Conservation (phyloP, 2,888 invertebrate species). For the Koerneria pararmatus region DNA sequence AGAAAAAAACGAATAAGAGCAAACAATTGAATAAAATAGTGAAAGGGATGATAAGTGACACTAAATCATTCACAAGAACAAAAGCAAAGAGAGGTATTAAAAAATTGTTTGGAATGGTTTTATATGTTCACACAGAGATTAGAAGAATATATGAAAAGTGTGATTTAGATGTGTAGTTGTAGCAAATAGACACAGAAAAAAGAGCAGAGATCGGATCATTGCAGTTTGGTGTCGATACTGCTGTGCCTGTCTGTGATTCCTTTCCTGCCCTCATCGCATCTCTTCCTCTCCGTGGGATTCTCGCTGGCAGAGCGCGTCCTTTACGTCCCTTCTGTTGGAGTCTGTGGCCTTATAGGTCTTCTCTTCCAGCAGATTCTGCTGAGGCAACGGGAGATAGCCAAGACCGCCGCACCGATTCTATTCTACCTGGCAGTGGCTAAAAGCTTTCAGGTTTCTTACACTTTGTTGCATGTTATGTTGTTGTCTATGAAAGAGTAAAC, state of each 20-base stretch:
- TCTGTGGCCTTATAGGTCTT: conserved; percentile 70
- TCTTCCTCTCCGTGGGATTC: conserved; percentile 82
- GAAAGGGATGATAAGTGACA: too few relatives aligned
- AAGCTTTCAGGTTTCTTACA: conserved; percentile 17
- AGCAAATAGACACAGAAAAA: neutral
- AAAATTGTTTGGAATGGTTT: too few relatives aligned
- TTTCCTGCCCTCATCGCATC: conserved; percentile 79
- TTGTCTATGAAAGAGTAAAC: too few relatives aligned
- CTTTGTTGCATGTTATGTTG: too few relatives aligned
- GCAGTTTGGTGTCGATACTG: conserved; percentile 63
- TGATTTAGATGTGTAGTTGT: too few relatives aligned
- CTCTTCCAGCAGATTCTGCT: neutral
- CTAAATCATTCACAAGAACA: too few relatives aligned
- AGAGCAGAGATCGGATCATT: neutral
- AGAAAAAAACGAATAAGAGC: too few relatives aligned
- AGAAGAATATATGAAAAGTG: too few relatives aligned
- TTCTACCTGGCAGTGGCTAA: conserved; percentile 6
- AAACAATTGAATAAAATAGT: too few relatives aligned
- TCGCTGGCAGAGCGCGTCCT: conserved; percentile 79
- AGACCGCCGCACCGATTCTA: neutral
- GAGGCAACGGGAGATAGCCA: neutral
- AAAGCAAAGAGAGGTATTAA: too few relatives aligned
- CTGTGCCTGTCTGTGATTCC: conserved; percentile 68
- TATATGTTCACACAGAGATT: too few relatives aligned
- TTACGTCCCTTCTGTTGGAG: conserved; percentile 78